Percentiles rank a stretch among this genome's conserved stretches.
These are phyloP conservation scores for Poecile montanus DNA, from an alignment of 2,797 vertebrate genomes.

Conservation along the genomic window DNA sequence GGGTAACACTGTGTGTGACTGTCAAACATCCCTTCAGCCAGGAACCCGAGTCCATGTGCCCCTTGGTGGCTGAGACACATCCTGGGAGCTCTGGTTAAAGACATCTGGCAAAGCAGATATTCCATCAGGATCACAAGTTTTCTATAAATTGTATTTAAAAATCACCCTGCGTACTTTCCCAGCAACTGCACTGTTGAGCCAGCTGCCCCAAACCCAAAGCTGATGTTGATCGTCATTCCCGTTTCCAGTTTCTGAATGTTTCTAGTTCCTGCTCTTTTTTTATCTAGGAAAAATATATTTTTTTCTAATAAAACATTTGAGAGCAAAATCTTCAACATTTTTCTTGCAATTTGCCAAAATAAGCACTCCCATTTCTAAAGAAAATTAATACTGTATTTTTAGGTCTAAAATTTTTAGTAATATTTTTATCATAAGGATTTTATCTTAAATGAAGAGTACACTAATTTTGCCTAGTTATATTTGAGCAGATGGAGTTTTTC, in stretches of 20 bases:
- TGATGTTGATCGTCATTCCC: not conserved
- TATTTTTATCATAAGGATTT: not conserved
- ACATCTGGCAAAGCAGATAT: not conserved
- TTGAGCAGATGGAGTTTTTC: not conserved
- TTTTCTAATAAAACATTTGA: not conserved
- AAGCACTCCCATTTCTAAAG: not conserved
- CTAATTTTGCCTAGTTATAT: not conserved
- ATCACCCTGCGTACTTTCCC: not conserved
- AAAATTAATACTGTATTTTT: not conserved
- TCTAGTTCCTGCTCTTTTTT: not conserved
- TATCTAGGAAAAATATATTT: not conserved
- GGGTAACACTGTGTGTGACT: not conserved
- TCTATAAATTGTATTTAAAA: not conserved
- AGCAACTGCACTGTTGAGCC: not conserved
- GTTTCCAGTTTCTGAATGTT: not conserved
- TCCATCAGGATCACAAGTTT: not conserved
- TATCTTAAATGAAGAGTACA: not conserved
- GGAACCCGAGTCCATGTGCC: accelerated
- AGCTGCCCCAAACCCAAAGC: not conserved
- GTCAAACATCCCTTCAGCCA: not conserved
- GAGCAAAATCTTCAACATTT: not conserved
- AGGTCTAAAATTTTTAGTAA: not conserved
- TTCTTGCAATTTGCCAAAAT: not conserved
- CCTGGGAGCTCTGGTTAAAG: not conserved
- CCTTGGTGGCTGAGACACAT: not conserved